These are phyloP conservation scores for Brachystomella parvula DNA, from an alignment of 1,140 invertebrate genomes.

Conservation along the genomic window DNA sequence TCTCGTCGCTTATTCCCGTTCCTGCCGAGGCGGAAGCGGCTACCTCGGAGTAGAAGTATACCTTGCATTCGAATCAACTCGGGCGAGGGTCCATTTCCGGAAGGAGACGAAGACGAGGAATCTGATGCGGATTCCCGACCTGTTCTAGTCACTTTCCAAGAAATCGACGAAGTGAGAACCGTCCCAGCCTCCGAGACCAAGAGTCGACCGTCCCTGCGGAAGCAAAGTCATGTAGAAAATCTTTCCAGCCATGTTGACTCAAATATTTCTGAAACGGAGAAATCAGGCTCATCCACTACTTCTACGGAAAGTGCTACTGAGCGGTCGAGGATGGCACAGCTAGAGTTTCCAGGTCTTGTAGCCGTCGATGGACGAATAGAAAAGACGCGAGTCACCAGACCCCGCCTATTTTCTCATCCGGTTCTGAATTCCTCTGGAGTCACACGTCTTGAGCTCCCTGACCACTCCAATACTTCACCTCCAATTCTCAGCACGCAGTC, in stretches of 20 bases:
- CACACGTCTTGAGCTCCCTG: slow-evolving; percentile 11
- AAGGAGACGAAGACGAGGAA: background rate
- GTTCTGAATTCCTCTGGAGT: slow-evolving; percentile 15
- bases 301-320: background rate
- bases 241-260: background rate
- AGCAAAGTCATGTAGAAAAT: background rate
- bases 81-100: slow-evolving; percentile 8
- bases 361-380: background rate
- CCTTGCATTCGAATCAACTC: slow-evolving; percentile 18
- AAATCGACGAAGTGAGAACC: background rate
- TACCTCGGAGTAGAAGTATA: background rate
- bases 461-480: slow-evolving; percentile 21
- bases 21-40: background rate
- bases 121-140: background rate
- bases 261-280: background rate
- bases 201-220: background rate
- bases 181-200: background rate
- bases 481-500: background rate
- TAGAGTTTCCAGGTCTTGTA: background rate
- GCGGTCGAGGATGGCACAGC: background rate
- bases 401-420: slow-evolving; percentile 26
- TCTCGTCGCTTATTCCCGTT: background rate
- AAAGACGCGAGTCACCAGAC: background rate
- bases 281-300: too few species aligned
- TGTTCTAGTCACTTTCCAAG: background rate